Base-by-base conservation (phyloP, 2,888 invertebrate species). In the Galerucella calmariensis region DNA sequence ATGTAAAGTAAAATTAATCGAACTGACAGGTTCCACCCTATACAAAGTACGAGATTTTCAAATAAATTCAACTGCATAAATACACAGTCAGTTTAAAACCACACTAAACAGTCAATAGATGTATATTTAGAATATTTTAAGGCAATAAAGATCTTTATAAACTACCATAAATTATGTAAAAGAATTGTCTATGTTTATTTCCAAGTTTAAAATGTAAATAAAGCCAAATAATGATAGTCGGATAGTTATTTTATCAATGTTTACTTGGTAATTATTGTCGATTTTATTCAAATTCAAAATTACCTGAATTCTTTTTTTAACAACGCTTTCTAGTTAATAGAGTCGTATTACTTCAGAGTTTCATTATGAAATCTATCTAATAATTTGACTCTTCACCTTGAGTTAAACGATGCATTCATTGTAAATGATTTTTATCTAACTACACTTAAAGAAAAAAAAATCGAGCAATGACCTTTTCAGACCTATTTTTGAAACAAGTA, bases 121-220 rank as follows among this genome's bases (percentile, higher is more conserved):
- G 72, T 72, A 72, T 72, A 72, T 72, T 72, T 72, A 72, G 72
- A 72, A 72, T 72, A 58, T 72, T 20, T 72, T 66, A 59, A 58
- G 14, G 72, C 48, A 72, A 72, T 72, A 66, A 72, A 72, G 58
- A 9, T 66, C 46, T 72, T 72, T 59, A 59, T 59, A 72, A 27
- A 59, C 66, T 48, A 59, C 72, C 61, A 67, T 72, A 72, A 72
- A 66, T 72, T 66, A 66, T 59, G 66, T 41, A 67, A 72, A 72
- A 66, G 20, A 72, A 72, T 35, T 59, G 27, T 62, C 41, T 56
- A 44, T 66, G 66, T 72, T 66, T 72, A 72, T 66, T 72, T 67
- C 48, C 11, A 72, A 66, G 11, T 16, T 16, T 16, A 44, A 66
- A 66, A 59, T 14, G 27, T 72, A 66, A 72, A 56, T 56, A 56